Base-by-base conservation (phyloP, 1,140 invertebrate genomes). In the Andricus grossulariae region DNA sequence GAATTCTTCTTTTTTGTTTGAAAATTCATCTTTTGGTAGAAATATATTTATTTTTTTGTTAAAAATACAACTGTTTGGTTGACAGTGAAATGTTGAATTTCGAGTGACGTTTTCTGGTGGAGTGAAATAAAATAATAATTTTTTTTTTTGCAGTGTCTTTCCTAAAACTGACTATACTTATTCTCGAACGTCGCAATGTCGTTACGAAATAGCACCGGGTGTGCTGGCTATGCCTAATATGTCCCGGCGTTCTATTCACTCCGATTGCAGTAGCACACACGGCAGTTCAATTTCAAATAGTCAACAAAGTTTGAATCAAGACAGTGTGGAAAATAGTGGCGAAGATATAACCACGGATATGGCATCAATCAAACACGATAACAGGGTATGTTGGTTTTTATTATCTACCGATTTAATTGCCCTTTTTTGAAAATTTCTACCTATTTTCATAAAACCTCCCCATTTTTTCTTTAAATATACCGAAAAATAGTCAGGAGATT, bases 151-250 rank as follows among this genome's bases (percentile, higher is more conserved):
- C 82, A 88, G 88, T 54, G 94, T 94, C 86, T 96, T 95, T 83
- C 95, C 95, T 7, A 96, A 96, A 91, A 96, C 95, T 79, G 95
- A 96, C 90, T 96, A 96, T 88, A 96, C 95, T 7, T 96, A 96
- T 89, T 96, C 95, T 0, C 92, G 92, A 54, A 87, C 93, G 52
- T 96, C 95, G n/a, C 93, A 94, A 78, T 95, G 95, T 90, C 93
- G 95, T 19, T 94, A 95, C 78, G 95, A 95, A 88, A 91, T 96
- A 76, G 95, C 95, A 0, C 95, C 95, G 4, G 95, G 95, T 21
- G 92, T 95, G 76, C 92, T 96, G 76, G 95, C 95, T 19, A 95
- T 96, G 92, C 96, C 96, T 2, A 96, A 96, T 87, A 96, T 96
- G 96, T 96, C 95, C 0, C 93, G 95, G 16, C 92, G 93, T 70